Evolutionary conservation across 2,888 invertebrate species (phyloP).

Genomic region (Tenthredo livida): DNA sequence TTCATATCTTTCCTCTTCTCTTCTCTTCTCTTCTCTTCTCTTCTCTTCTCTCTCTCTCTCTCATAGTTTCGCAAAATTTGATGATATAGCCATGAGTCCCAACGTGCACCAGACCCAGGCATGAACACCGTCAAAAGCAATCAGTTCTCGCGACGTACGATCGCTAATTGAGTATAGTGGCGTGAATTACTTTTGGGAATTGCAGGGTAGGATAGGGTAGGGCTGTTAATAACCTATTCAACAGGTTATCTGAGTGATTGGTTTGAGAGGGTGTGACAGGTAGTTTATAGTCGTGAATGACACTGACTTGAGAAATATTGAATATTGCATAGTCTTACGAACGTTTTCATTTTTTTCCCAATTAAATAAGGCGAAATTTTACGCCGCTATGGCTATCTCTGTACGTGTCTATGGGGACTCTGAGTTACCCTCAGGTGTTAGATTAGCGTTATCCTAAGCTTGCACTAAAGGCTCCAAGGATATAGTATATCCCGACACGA

Average conservation of each 20-base stretch:
- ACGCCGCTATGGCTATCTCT: not conserved
- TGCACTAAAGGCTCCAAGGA: conserved; percentile 15
- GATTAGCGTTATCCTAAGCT: conserved; percentile 43
- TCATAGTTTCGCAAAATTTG: not conserved
- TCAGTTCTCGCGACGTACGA: not conserved
- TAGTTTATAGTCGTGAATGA: not conserved
- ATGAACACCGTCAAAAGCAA: not conserved
- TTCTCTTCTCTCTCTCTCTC: too few species aligned
- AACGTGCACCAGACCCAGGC: not conserved
- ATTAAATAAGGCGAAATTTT: not conserved
- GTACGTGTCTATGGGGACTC: not conserved
- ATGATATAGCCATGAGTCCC: not conserved
- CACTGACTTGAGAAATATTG: not conserved
- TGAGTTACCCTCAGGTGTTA: not conserved
- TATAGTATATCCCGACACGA: conserved; percentile 28
- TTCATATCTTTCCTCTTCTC: too few species aligned
- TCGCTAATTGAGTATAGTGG: conserved; percentile 16
- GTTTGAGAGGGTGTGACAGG: conserved; percentile 11
- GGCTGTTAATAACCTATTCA: conserved; percentile 33
- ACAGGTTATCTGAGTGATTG: conserved; percentile 33
- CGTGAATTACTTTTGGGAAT: conserved; percentile 25
- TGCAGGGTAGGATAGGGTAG: not conserved
- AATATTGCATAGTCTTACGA: not conserved
- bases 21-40: too few species aligned
- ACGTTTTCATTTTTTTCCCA: too few species aligned